Conservation (phyloP, 2,797 vertebrate species). For the Lepus townsendii region DNA sequence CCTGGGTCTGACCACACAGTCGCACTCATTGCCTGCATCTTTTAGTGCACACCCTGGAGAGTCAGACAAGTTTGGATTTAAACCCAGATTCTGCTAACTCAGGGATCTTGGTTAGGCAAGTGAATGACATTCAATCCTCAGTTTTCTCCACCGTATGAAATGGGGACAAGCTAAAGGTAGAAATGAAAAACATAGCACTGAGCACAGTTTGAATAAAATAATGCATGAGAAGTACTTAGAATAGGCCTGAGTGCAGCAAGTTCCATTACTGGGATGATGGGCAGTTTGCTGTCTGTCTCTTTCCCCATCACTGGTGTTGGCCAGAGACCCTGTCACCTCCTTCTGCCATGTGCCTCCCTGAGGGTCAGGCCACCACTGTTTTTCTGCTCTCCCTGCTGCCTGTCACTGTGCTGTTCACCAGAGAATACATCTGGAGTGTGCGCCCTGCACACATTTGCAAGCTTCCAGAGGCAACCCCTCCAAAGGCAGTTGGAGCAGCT, state of each 20-base stretch:
- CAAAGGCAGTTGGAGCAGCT: background rate
- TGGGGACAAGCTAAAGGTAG: background rate
- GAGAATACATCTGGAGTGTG: background rate
- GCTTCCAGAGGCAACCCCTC: background rate
- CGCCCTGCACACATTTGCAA: background rate
- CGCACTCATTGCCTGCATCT: background rate
- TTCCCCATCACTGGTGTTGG: background rate
- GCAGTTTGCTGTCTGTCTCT: background rate
- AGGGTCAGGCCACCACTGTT: background rate
- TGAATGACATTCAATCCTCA: background rate
- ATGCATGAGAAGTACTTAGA: background rate
- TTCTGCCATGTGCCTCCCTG: background rate
- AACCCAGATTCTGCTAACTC: background rate
- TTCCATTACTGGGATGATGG: background rate
- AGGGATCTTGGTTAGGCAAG: background rate
- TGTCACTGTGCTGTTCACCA: too few relatives aligned
- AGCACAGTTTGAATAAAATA: background rate
- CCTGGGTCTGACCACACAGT: background rate
- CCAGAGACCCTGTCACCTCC: fast-evolving
- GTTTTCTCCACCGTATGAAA: background rate
- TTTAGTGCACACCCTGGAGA: background rate
- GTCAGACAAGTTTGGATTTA: background rate
- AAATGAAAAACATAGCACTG: background rate
- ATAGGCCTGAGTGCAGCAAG: fast-evolving
- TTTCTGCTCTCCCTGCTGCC: background rate